Conservation (phyloP, 1,140 invertebrate genomes). For the Drosophila micromelanica region DNA sequence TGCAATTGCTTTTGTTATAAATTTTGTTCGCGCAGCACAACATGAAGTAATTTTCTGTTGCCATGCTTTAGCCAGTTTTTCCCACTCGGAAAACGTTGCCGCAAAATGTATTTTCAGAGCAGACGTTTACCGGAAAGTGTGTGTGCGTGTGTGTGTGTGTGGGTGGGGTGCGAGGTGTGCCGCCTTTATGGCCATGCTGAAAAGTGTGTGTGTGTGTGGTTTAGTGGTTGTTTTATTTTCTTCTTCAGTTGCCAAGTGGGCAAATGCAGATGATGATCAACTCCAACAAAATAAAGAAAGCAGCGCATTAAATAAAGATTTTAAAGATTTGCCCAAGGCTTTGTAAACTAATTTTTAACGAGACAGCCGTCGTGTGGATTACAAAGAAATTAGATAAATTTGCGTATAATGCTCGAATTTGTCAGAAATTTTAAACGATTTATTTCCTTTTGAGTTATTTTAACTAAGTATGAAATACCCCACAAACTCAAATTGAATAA, state of each 20-base stretch:
- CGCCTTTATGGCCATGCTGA: constrained; percentile 36
- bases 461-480: neutral
- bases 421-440: constrained; percentile 8
- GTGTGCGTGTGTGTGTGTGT: neutral
- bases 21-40: constrained; percentile 51
- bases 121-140: constrained; percentile 11
- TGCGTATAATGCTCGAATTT: constrained; percentile 4
- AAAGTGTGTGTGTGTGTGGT: constrained; percentile 27
- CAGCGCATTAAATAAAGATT: constrained; percentile 45
- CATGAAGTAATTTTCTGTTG: constrained; percentile 58
- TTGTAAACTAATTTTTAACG: constrained; percentile 30
- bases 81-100: neutral
- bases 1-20: constrained; percentile 73
- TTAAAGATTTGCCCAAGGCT: constrained; percentile 6
- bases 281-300: constrained; percentile 35
- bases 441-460: neutral
- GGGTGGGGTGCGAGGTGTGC: neutral
- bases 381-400: constrained; percentile 12
- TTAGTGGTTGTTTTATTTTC: constrained; percentile 36
- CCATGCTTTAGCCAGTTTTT: constrained; percentile 5
- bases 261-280: constrained; percentile 35
- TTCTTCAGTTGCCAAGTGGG: constrained; percentile 32
- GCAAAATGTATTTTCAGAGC: constrained; percentile 14
- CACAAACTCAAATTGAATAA: neutral
- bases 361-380: constrained; percentile 33